These are phyloP conservation scores for Rhynchomys soricoides DNA, from an alignment of 2,113 vertebrate species.

Conservation along the genomic window DNA sequence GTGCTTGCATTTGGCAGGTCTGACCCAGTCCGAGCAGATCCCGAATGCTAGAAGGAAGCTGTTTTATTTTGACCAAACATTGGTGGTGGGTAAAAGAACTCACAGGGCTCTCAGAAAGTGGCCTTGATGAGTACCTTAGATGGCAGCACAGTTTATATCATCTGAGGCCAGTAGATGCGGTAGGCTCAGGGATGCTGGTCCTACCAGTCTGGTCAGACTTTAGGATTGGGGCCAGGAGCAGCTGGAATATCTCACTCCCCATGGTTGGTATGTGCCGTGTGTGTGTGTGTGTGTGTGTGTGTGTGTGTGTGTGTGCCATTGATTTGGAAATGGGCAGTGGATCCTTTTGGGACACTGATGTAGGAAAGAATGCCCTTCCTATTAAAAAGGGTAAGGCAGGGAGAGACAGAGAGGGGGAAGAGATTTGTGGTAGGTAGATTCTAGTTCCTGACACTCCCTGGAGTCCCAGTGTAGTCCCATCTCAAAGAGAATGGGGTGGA, in stretches of 20 bases:
- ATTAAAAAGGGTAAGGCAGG: slow-evolving; percentile 14
- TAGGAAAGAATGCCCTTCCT: neutral
- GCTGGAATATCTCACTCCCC: neutral
- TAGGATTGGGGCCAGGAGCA: neutral
- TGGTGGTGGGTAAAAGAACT: slow-evolving; percentile 16
- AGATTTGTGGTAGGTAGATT: neutral
- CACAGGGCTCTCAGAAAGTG: neutral
- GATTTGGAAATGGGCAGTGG: neutral
- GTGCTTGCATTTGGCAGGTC: slow-evolving; percentile 43
- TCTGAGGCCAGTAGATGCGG: neutral
- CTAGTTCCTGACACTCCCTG: neutral
- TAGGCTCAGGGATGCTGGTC: slow-evolving; percentile 43
- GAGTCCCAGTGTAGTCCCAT: accelerated
- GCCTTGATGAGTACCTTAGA: neutral
- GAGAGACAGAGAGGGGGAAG: neutral
- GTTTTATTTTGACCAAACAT: slow-evolving; percentile 11
- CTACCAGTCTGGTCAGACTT: slow-evolving; percentile 51
- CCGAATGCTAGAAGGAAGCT: slow-evolving; percentile 32
- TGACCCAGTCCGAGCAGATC: slow-evolving; percentile 2
- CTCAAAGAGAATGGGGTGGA: neutral
- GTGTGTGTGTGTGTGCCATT: neutral
- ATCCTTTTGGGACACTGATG: neutral
- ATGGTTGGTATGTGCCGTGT: neutral
- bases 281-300: neutral
- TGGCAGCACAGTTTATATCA: neutral